A percentile compares a stretch with the other conserved stretches of the same genome.
These are phyloP conservation scores for Trinorchestia longiramus DNA, from an alignment of 1,140 invertebrate species.

Conservation along the genomic window DNA sequence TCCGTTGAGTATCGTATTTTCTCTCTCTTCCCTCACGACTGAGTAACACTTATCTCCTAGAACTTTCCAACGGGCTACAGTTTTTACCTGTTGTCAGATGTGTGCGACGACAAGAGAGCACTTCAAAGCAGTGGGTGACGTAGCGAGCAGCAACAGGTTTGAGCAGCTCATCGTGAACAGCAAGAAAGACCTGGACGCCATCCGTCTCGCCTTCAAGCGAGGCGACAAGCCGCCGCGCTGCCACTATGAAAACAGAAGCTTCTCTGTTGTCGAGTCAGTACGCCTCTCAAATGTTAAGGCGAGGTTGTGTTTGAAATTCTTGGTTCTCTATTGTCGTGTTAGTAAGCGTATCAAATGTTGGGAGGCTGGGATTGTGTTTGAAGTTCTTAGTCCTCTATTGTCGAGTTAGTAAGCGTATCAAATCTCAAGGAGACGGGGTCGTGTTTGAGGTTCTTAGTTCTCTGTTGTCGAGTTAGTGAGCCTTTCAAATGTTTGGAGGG, in stretches of 20 bases:
- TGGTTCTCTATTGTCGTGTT: too few relatives aligned
- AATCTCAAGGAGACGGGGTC: too few relatives aligned
- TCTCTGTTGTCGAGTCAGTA: conserved; percentile 87
- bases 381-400: too few relatives aligned
- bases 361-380: too few relatives aligned
- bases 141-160: conserved; percentile 89
- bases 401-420: conserved; percentile 63
- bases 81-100: conserved; percentile 74
- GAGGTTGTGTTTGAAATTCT: background rate
- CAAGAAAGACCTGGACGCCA: conserved; percentile 89
- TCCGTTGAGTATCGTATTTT: too few relatives aligned
- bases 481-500: too few relatives aligned
- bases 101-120: conserved; percentile 89
- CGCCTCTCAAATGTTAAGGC: background rate
- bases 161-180: conserved; percentile 86
- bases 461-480: conserved; percentile 63
- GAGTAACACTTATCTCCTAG: background rate
- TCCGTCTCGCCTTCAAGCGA: conserved; percentile 79
- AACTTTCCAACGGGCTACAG: background rate
- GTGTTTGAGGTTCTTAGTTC: too few relatives aligned
- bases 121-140: conserved; percentile 92
- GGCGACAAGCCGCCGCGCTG: conserved; percentile 81
- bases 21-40: background rate
- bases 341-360: conserved; percentile 62
- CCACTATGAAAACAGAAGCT: conserved; percentile 91